Percentiles rank a stretch among this genome's conserved stretches.
phyloP scores from a whole-genome alignment of 2,113 vertebrate genomes.

The Eidolon helvum region DNA sequence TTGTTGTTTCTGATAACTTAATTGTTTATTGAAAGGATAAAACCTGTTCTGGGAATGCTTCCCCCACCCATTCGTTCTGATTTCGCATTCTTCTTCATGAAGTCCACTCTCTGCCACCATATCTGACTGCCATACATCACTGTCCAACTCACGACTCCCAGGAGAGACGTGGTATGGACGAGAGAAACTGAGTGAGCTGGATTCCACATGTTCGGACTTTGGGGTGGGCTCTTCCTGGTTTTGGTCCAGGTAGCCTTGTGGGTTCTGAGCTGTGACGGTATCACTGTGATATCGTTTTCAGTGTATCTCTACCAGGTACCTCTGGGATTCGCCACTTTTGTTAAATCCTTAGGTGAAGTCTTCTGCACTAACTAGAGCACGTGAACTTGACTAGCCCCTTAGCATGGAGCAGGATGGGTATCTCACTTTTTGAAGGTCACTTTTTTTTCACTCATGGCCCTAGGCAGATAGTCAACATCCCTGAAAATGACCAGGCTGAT shows the following conservation, averaged over 20 bases:
- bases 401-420: neutral
- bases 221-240: neutral
- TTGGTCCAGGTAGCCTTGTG: neutral
- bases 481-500: neutral
- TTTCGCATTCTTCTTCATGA: neutral
- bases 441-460: neutral
- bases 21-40: neutral
- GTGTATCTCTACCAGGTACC: neutral
- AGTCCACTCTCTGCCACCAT: fast-evolving
- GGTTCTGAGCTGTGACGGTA: neutral
- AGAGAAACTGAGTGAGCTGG: neutral
- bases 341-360: neutral
- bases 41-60: neutral
- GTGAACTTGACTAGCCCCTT: neutral
- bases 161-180: neutral
- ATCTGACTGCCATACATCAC: neutral
- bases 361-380: neutral
- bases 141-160: neutral
- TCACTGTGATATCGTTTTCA: neutral
- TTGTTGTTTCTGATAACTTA: neutral
- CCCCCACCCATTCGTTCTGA: neutral
- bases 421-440: neutral
- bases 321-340: neutral
- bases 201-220: neutral
- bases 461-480: neutral